These are phyloP conservation scores for Cheumatopsyche charites DNA, from an alignment of 1,140 invertebrate genomes.

Conservation along the genomic window DNA sequence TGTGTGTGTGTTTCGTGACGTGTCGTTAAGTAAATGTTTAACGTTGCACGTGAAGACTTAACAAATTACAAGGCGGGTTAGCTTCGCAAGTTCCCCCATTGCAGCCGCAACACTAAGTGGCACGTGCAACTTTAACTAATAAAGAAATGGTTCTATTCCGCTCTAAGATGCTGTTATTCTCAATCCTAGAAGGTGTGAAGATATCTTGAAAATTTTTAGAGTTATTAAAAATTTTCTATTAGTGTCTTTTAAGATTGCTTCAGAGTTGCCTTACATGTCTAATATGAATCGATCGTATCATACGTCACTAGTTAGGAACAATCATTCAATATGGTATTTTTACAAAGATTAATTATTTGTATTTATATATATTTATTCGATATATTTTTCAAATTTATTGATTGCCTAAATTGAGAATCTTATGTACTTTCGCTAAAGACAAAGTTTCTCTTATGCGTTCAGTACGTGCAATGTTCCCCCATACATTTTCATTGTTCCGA, in stretches of 20 bases:
- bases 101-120: constrained; percentile 22
- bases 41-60: constrained; percentile 28
- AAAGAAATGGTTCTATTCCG: constrained; percentile 34
- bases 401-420: background rate
- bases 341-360: no score
- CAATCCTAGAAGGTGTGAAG: background rate
- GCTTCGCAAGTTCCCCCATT: background rate
- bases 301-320: no score
- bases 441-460: background rate
- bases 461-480: constrained; percentile 8
- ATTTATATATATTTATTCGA: no score
- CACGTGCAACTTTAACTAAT: constrained; percentile 37
- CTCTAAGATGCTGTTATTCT: constrained; percentile 13
- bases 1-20: background rate
- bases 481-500: constrained; percentile 29
- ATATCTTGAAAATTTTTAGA: no score
- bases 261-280: no score
- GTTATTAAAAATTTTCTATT: no score
- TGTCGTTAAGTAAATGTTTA: constrained; percentile 30
- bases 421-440: background rate
- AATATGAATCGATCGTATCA: no score
- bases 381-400: no score
- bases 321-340: no score
- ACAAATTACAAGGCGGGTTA: constrained; percentile 37
- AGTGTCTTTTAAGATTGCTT: no score